Base-by-base conservation (phyloP, 2,113 vertebrate genomes). In the Pelodiscus sinensis region DNA sequence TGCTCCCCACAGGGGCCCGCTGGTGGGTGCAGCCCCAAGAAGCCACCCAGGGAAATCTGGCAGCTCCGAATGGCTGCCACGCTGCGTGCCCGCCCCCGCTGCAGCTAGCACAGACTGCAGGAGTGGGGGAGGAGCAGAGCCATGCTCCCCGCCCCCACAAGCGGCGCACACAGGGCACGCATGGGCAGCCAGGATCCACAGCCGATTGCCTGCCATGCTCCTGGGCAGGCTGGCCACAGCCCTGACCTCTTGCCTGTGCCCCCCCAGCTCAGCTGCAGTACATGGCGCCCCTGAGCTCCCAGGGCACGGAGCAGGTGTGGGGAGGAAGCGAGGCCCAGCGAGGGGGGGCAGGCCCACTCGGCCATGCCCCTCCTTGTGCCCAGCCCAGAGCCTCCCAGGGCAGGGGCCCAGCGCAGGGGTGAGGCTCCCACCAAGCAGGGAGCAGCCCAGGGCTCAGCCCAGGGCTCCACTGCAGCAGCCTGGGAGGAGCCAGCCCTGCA, bases 91-190 rank as follows among this genome's bases (percentile, higher is more conserved):
- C 14, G 6, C 62, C 29, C 60, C 29, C 62, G 12, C 24, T 15
- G 51, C 73, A 27, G 35, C 62, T 19, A 2, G 62, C 31, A 15
- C 62, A 65, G 60, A 65, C 65, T 71, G 65, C 31, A n/a, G 65
- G n/a, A 9, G 65, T 21, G 65, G 65, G 65, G n/a, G 65, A 19
- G n/a, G 18, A 19, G 65, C 4, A 0, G 16, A 71, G n/a, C 65
- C 9, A 2, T 5, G 15, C 16, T 1, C 19, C 19, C 58, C 25
- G 2, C 58, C 62, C 13, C 62, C 27, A 2, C 14, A 7, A 3
- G 7, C 16, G 2, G 2, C 8, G 5, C 31, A 13, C 11, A 8
- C 31, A 18, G 15, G 4, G 62, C 29, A n/a, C 7, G 31, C 29
- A 29, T 2, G 6, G 8, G 52, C 52, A 54, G 52, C 52, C 52